Evolutionary conservation across 2,113 vertebrate genomes (phyloP), one percentile per base, ranked within the genome.

Genomic region (Podarcis raffonei): DNA sequence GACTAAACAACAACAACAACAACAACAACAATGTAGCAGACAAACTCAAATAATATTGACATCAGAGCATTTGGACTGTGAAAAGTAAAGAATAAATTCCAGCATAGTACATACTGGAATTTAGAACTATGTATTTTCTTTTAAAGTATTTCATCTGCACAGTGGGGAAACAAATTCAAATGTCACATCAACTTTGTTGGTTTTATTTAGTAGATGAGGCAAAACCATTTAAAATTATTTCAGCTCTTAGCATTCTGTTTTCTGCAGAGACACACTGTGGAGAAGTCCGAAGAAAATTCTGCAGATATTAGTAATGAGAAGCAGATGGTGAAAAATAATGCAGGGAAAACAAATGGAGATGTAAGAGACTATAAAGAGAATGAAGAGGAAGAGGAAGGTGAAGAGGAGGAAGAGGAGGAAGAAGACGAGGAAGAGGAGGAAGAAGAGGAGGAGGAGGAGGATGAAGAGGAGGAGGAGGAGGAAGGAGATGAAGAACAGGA

Each of bases 391-490:
- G 94, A 95, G 3, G 82, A 92, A 0, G 89, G 87, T 0, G 83
- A 65, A 0, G 82, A 59, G 0, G 87, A 88, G 90, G 57, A 95
- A 48, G 68, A 85, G 9, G 94, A 96, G 3, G 92, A 96, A 9
- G 95, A 95, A 1, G 96, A 94, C 12, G 96, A 97, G 3, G 97
- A 97, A 5, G 94, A 95, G 0, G 90, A 95, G 15, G 94, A 96
- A 0, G 94, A 95, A 2, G 88, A 93, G 0, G 79, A 94, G 2
- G 92, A 89, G 1, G 69, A 84, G 1, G 91, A 92, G 11, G 90
- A 93, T 0, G 88, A 93, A 0, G 90, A 92, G 0, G 88, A 89
- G 13, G 90, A 93, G 0, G 92, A 93, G 0, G 90, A 92, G 0
- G 88, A 89, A 0, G 39, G 39, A 39, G 39, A 39, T 4, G 39